A percentile compares a stretch with the other conserved stretches of the same genome.
phyloP scores from a whole-genome alignment of 2,797 vertebrate species.

The Miichthys miiuy region DNA sequence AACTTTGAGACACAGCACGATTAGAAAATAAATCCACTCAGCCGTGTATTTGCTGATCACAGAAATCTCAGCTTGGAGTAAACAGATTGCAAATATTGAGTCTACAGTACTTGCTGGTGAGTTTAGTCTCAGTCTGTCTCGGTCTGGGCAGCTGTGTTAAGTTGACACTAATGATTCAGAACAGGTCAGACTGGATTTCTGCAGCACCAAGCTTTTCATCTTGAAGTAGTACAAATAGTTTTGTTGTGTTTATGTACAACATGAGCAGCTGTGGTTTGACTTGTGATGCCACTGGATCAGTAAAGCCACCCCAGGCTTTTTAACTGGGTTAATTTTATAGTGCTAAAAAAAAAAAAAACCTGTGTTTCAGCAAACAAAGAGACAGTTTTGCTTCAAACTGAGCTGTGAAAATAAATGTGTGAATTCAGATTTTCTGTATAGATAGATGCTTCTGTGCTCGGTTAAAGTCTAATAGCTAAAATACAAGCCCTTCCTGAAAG shows the following conservation, averaged over 20 bases:
- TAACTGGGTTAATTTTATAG: not conserved
- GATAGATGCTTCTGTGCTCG: not conserved
- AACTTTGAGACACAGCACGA: conserved; percentile 11
- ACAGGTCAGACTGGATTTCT: conserved; percentile 25
- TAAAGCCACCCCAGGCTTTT: conserved; percentile 15
- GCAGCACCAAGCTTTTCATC: conserved; percentile 1
- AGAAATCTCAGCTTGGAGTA: conserved; percentile 41
- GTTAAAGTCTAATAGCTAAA: conserved; percentile 1
- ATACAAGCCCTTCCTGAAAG: conserved; percentile 2
- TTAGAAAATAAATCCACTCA: conserved; percentile 32
- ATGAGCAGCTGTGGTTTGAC: conserved; percentile 8
- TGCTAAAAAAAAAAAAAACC: not conserved
- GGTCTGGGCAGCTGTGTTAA: conserved; percentile 52
- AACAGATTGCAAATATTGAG: conserved; percentile 73
- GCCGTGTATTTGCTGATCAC: conserved; percentile 30
- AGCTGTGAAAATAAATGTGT: conserved; percentile 3
- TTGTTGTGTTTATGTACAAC: not conserved
- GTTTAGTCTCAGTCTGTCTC: conserved; percentile 58
- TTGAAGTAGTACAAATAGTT: conserved; percentile 20
- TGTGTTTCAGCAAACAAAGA: conserved; percentile 8
- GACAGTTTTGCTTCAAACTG: not conserved
- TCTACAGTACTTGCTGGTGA: conserved; percentile 33
- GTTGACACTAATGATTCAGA: conserved; percentile 50
- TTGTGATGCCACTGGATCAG: not conserved
- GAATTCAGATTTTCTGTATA: not conserved